These are phyloP conservation scores for Diorhabda carinulata DNA, from an alignment of 1,140 invertebrate genomes.

Conservation along the genomic window DNA sequence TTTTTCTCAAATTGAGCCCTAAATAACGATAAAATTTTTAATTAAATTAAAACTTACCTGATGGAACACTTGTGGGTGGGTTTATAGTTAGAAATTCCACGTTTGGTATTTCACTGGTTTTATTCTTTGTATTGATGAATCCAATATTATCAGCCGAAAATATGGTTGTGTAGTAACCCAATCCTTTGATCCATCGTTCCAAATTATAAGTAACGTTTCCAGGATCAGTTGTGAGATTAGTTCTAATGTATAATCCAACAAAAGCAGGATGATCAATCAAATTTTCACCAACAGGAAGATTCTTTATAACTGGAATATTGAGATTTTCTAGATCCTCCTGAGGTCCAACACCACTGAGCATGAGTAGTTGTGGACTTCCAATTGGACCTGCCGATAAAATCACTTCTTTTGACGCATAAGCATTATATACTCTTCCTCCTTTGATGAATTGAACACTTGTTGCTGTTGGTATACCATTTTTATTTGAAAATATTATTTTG, in stretches of 20 bases:
- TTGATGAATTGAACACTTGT: conserved; percentile 58
- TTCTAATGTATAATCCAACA: conserved; percentile 11
- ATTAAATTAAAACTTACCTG: background rate
- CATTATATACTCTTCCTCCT: conserved; percentile 45
- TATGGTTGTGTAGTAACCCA: background rate
- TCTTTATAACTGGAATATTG: conserved; percentile 56
- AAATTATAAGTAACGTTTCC: background rate
- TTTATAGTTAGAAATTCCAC: background rate
- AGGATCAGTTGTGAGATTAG: conserved; percentile 5
- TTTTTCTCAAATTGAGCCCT: no score
- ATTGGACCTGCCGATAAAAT: conserved; percentile 69
- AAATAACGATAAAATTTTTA: no score
- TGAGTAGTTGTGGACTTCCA: conserved; percentile 67
- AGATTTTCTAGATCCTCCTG: conserved; percentile 57
- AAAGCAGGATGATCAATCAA: conserved; percentile 67
- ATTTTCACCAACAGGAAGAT: conserved; percentile 69
- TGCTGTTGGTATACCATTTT: background rate
- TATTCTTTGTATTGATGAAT: background rate
- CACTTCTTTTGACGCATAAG: conserved; percentile 61
- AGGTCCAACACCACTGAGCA: conserved; percentile 75
- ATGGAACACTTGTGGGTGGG: background rate
- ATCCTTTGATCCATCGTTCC: background rate
- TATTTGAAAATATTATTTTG: conserved; percentile 49
- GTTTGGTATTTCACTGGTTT: background rate
- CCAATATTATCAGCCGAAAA: background rate